phyloP scores from a whole-genome alignment of 2,888 invertebrate species.

The Hydropsyche betteni region DNA sequence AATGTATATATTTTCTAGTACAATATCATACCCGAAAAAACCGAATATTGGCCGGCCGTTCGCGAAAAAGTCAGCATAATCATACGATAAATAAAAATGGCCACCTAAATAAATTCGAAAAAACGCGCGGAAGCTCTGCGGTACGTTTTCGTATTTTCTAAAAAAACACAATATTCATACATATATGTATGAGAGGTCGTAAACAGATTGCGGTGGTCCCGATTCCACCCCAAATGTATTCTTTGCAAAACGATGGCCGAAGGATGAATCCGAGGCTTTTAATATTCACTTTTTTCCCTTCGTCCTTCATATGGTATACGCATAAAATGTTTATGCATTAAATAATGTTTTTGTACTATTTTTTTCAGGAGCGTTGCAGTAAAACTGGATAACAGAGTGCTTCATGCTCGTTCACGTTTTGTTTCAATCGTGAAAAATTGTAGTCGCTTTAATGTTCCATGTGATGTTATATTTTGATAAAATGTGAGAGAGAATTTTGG shows the following conservation, averaged over 20 bases:
- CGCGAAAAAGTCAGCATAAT: too few relatives aligned
- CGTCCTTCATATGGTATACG: neutral
- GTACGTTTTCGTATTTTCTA: slow-evolving; percentile 16
- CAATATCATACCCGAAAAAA: too few relatives aligned
- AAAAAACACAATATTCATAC: slow-evolving; percentile 38
- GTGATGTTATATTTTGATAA: too few relatives aligned
- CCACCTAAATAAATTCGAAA: neutral
- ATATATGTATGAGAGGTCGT: slow-evolving; percentile 37
- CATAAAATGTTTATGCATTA: slow-evolving; percentile 9
- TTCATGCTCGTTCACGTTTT: too few relatives aligned
- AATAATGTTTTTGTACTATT: neutral
- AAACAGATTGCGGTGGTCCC: slow-evolving; percentile 33
- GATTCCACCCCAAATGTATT: neutral
- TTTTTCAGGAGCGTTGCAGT: too few relatives aligned
- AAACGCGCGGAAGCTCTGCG: neutral
- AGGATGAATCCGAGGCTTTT: slow-evolving; percentile 9
- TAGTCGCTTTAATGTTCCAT: too few relatives aligned
- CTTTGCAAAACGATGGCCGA: slow-evolving; percentile 8
- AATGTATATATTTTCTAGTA: too few relatives aligned
- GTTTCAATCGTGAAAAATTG: too few relatives aligned
- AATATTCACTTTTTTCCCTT: slow-evolving; percentile 17
- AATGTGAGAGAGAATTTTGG: too few relatives aligned
- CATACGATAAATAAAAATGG: too few relatives aligned
- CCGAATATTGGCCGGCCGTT: too few relatives aligned
- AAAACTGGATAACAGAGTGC: too few relatives aligned